Conservation (phyloP, 2,113 vertebrate species). For the Cyprinodon tularosa region DNA sequence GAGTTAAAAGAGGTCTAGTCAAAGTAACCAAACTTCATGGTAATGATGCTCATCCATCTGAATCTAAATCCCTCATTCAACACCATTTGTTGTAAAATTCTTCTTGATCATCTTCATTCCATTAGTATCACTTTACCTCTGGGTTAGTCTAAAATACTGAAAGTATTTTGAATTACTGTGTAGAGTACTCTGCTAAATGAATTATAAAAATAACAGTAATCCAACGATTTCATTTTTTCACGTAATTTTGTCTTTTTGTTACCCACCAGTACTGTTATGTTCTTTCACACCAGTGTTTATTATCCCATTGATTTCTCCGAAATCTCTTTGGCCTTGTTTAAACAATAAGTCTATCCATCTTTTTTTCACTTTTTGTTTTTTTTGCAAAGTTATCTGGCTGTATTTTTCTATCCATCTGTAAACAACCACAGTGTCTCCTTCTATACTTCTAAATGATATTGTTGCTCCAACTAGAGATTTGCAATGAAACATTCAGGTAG, state of each 20-base stretch:
- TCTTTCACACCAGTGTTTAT: not conserved
- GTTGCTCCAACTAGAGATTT: not conserved
- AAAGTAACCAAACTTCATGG: too few relatives aligned
- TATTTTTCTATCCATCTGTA: not conserved
- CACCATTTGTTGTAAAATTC: not conserved
- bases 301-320: not conserved
- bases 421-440: not conserved
- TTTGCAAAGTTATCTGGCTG: not conserved
- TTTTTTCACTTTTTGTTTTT: not conserved
- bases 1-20: not conserved
- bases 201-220: not conserved
- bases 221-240: not conserved
- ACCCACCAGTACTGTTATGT: not conserved
- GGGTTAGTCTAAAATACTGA: not conserved
- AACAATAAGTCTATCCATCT: not conserved
- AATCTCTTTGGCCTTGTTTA: not conserved
- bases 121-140: not conserved
- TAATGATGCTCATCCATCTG: too few relatives aligned
- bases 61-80: not conserved
- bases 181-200: not conserved
- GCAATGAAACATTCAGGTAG: not conserved
- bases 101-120: not conserved
- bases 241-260: not conserved
- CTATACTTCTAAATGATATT: not conserved
- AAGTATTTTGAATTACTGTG: not conserved